Evolutionary conservation across 2,113 vertebrate genomes (phyloP).

Genomic region (Nannobrachium achirus): DNA sequence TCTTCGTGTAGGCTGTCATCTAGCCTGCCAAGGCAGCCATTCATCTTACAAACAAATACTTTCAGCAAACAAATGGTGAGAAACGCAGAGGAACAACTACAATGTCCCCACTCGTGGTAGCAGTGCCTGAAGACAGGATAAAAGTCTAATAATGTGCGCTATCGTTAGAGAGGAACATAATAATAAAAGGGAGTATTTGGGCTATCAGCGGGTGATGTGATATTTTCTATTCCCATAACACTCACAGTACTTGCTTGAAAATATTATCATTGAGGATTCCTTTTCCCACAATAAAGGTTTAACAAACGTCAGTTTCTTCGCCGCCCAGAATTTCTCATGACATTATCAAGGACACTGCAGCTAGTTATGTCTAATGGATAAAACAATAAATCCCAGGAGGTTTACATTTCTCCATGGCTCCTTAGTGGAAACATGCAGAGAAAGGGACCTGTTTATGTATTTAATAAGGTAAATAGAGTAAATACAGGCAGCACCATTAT

Average conservation of each 20-base stretch:
- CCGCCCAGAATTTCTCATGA: constrained; percentile 40
- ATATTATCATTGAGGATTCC: constrained; percentile 61
- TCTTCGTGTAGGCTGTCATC: constrained; percentile 93
- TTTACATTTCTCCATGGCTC: constrained; percentile 74
- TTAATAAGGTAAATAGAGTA: constrained; percentile 4
- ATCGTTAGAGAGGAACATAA: constrained; percentile 68
- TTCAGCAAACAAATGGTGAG: constrained; percentile 79
- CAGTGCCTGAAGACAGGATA: constrained; percentile 63
- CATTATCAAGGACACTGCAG: constrained; percentile 74
- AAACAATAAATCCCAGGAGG: constrained; percentile 79
- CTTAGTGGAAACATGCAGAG: not conserved
- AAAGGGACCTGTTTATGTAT: not conserved
- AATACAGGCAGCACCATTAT: too few species aligned
- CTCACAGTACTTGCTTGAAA: constrained; percentile 54
- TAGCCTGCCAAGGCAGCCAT: constrained; percentile 81
- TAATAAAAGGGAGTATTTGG: constrained; percentile 64
- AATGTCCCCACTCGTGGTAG: constrained; percentile 57
- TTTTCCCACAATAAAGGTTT: constrained; percentile 48
- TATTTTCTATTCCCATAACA: constrained; percentile 60
- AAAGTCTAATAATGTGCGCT: constrained; percentile 68
- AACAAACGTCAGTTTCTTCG: constrained; percentile 29
- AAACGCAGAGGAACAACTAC: constrained; percentile 60
- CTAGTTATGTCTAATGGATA: constrained; percentile 81
- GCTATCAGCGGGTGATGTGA: constrained; percentile 60
- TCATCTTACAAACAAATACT: constrained; percentile 87